Evolutionary conservation across 2,113 vertebrate genomes (phyloP), one percentile per base, ranked within the genome.

Genomic region (Coptodon bakossiorum): DNA sequence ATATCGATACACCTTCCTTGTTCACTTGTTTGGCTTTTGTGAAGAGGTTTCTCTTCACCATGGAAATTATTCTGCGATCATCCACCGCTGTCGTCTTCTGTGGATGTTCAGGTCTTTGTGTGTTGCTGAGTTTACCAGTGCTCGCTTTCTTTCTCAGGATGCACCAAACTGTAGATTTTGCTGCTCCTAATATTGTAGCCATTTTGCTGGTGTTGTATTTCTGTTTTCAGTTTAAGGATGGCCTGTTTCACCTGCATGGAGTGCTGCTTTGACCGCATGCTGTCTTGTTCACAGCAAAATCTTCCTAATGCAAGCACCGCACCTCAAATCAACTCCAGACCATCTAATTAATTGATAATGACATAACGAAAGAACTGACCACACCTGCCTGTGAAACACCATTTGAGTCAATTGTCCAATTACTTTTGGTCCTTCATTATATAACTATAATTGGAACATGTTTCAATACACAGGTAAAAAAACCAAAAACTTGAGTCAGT

Each of bases 111-210:
- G 22, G 11, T 56, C 22, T 56, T 56, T 24, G 53, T 56, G 14
- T 7, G 45, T 50, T 50, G 7, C 45, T 17, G 45, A 50, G 16
- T 50, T 50, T 16, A 48, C 45, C 3, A 45, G 3, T 2, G 54
- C 22, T 59, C 0, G 14, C 27, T 17, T 59, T 59, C 56, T 59
- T 59, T 59, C 27, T 31, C 56, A 17, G 56, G 56, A 31, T 61
- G 57, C 14, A 61, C 3, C 57, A 61, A 61, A 61, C 27, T 61
- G 27, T 61, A 31, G 8, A 31, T 61, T 17, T 17, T 59, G 27
- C 27, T 16, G 24, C 56, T 59, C 0, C 13, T 5, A 59, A 29
- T 0, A 0, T 59, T 59, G 56, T 17, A 59, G 14, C 27, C 27
- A 59, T 59, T 59, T 59, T 31, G 14, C 27, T 31, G 27, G 5